Evolutionary conservation across 2,113 vertebrate species (phyloP), one percentile per base, ranked within the genome.

Genomic region (Eudyptes chrysolophus): DNA sequence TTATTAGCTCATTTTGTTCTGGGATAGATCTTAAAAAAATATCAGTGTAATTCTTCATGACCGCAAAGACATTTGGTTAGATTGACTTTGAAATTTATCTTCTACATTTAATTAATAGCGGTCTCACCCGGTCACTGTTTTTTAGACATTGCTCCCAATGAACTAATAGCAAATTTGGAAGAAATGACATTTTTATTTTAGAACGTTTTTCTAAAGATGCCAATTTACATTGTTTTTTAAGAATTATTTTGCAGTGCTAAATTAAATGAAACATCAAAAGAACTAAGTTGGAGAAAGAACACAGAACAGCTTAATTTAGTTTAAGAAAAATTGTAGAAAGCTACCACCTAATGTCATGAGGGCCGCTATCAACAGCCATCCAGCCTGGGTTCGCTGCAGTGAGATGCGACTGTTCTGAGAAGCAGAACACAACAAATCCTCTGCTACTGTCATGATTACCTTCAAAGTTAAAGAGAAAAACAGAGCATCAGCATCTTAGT

Each of bases 351-450:
- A 96, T 5, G 99, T 99, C 98, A 99, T 98, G 88, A 99, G 98
- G 16, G 99, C 98, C 65, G 98, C 98, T 86, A 99, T 95, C 90
- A 99, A 96, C 49, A 99, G 98, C 99, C 99, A 99, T 79, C 99
- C 99, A 66, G 98, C 99, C 94, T 99, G 99, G 27, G 98, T 99
- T 87, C 99, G 98, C 90, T 99, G 99, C 80, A 99, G 84, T 32
- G 99, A 99, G 92, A 99, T 94, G 13, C 98, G 98, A 93, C 99
- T 99, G 96, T 98, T 99, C 94, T 99, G 99, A 91, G 98, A 94
- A 61, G 99, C 99, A 74, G 99, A 99, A 83, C 99, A 99, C 79
- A 99, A 96, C 80, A 99, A 97, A 90, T 99, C 99, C 69, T 99
- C 99, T 60, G 99, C 99, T 95, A 99, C 97, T 40, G 81, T 90